A percentile compares a stretch with the other conserved stretches of the same genome.
phyloP scores from a whole-genome alignment of 2,888 invertebrate species.

The Agrotis exclamationis region DNA sequence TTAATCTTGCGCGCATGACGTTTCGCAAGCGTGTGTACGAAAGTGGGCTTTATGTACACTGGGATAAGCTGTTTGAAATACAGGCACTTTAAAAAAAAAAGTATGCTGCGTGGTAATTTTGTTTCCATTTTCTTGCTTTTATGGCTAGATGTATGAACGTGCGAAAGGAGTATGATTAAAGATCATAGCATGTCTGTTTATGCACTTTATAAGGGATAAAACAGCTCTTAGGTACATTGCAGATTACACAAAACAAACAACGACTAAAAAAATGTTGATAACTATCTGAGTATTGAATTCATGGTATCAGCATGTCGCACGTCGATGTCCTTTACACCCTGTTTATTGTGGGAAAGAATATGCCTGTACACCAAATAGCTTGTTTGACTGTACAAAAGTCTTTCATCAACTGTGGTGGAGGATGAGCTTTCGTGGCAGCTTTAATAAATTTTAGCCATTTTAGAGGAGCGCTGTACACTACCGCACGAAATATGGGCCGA shows the following conservation, averaged over 20 bases:
- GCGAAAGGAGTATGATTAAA: too few relatives aligned
- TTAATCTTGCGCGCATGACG: conserved; percentile 59
- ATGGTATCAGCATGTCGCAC: too few relatives aligned
- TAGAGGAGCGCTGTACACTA: conserved; percentile 29
- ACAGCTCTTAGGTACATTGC: too few relatives aligned
- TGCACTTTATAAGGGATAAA: too few relatives aligned
- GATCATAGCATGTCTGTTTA: too few relatives aligned
- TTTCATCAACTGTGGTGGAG: conserved; percentile 25
- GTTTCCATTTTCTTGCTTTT: too few relatives aligned
- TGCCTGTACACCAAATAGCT: background rate
- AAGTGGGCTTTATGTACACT: conserved; percentile 31
- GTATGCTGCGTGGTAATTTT: too few relatives aligned
- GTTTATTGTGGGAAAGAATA: background rate
- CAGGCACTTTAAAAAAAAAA: background rate
- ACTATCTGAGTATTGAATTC: too few relatives aligned
- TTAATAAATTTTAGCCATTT: conserved; percentile 36
- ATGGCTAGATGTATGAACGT: too few relatives aligned
- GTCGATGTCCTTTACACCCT: too few relatives aligned
- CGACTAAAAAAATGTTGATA: too few relatives aligned
- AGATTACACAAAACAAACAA: too few relatives aligned
- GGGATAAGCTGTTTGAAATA: background rate
- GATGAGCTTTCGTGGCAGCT: conserved; percentile 38
- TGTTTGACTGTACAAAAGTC: conserved; percentile 28
- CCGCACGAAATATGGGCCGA: conserved; percentile 27
- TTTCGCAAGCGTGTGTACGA: conserved; percentile 9